Evolutionary conservation across 2,797 vertebrate species (phyloP), one percentile per base, ranked within the genome.

Genomic region (Kryptolebias ocellatus): DNA sequence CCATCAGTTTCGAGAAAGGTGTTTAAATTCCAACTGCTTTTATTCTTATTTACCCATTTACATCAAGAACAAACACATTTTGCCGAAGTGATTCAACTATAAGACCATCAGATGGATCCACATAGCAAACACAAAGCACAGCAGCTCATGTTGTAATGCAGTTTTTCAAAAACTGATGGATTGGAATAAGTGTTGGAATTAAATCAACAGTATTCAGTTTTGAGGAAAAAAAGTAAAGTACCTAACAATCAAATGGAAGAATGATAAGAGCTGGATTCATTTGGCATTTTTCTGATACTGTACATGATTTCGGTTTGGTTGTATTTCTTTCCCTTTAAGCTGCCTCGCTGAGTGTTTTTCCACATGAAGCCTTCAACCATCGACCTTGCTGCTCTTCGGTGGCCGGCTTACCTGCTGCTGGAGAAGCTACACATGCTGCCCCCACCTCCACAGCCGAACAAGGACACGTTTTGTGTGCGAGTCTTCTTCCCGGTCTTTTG

Each of bases 381-480:
- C 55, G 72, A 71, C 74, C 53, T 61, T 1, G 8, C 20, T 28
- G 70, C 37, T 78, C 67, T 64, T 74, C 60, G 61, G 54, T 44
- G 66, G 66, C 75, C 62, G 12, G 60, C 75, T 79, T 66, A 68
- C 58, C 70, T 54, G 14, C 70, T 44, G 57, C 66, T 70, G 7
- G 18, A 68, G 60, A 64, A 53, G 70, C 65, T 57, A 42, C 37
- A 50, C 20, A 45, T 39, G 42, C 7, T 68, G 5, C 64, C 53
- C 34, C 69, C 73, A 24, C 64, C 79, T 79, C 71, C 73, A 37
- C 57, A 39, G 18, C 44, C 63, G 46, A 65, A 66, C 70, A 56
- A 68, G 75, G 63, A 17, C 52, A 56, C 28, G 5, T 44, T 34
- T 27, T 67, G 57, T 62, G 57, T 63, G 63, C n/a, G 18, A 45